Base-by-base conservation (phyloP, 2,888 invertebrate genomes). In the Caenorhabditis drosophilae region DNA sequence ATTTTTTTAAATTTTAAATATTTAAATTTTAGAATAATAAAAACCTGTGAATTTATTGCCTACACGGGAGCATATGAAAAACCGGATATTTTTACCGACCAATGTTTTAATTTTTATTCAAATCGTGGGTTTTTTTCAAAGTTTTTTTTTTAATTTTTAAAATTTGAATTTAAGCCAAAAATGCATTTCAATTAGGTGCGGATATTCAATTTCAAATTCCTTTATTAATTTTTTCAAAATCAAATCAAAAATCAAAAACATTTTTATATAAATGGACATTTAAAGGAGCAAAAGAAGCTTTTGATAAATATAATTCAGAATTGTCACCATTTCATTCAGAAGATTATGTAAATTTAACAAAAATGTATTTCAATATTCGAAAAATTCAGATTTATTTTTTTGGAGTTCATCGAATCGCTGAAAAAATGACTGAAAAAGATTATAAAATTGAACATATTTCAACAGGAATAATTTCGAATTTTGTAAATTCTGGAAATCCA, bases 401-500 rank as follows among this genome's bases (percentile, higher is more conserved):
- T 18, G 58, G 58, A 26, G 40, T 52, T 40, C 49, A 40, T 41
- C 51, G 63, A 16, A 49, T 42, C 40, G 49, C 50, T 49, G 55
- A 38, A 20, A 55, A 41, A 34, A 46, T 60, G 35, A 60, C 49
- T 1, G n/a, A 45, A n/a, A 60, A 54, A 41, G 60, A 60, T 20
- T 36, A 40, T 25, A 4, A 40, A 26, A 60, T 60, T 12, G 60
- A 60, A 16, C 12, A 23, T 16, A 41, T 60, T 18, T 42, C 40
- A 18, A 46, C 54, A 4, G 50, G 46, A 35, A 40, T 49, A 15
- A n/a, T 60, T 0, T 34, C 54, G 1, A 20, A 49, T 41, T 60
- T 60, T 54, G 60, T 60, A 35, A 60, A 60, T 26, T 50, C 25
- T n/a, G 54, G 50, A 7, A 26, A 31, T 7, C 60, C 60, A 22